Evolutionary conservation across 2,113 vertebrate genomes (phyloP), one percentile per base, ranked within the genome.

Genomic region (Patagioenas fasciata): DNA sequence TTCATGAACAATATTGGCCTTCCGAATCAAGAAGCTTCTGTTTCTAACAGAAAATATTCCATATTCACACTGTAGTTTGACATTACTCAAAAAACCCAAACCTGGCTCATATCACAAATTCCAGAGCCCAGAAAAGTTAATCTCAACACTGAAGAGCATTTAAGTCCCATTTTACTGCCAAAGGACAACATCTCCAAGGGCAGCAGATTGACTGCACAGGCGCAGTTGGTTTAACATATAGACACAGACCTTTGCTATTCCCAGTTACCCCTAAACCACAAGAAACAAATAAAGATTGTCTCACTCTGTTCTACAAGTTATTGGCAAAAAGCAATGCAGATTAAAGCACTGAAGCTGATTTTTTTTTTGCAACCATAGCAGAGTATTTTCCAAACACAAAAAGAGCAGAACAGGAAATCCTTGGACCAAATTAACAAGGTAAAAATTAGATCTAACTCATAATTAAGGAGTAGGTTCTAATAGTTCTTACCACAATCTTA

Each of bases 171-270:
- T 56, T 82, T 36, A 13, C 9, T 44, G 6, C 16, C 51, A 28
- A 67, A 34, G 25, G 42, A 42, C 24, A 86, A 16, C 15, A 40
- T 26, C 69, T 57, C 38, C 5, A 2, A 75, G 31, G 51, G n/a
- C 53, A 70, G 56, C 3, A 32, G 26, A 14, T 20, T 10, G 24
- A 29, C 1, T 31, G 26, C n/a, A 23, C 11, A 44, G 0, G 1
- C 18, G 50, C 1, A 0, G 16, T 29, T 60, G 31, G 15, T 58
- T 53, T 58, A 48, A 58, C 2, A 74, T 34, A 23, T 3, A 12
- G 23, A 50, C n/a, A 34, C 7, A 17, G 50, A 24, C 40, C 31
- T 78, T 82, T 82, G 26, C 15, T 69, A 40, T 31, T 69, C 62
- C 44, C 23, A 21, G 7, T 47, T 72, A 31, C 13, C 9, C 29